Conservation (phyloP, 2,797 vertebrate species). For the Synanceia verrucosa region DNA sequence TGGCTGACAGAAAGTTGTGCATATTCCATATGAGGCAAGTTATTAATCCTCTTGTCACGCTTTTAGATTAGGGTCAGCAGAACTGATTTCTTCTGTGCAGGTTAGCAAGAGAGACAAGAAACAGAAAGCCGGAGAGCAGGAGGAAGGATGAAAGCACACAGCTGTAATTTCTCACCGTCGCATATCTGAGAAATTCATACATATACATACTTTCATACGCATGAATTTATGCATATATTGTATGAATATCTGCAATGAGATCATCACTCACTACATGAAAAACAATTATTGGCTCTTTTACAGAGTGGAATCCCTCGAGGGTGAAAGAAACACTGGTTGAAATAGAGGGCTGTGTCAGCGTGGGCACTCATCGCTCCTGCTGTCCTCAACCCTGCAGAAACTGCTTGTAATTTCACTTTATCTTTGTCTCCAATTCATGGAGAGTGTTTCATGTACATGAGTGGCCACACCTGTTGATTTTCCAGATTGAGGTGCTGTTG, state of each 20-base stretch:
- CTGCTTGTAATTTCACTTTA: constrained; percentile 2
- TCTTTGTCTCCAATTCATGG: constrained; percentile 6
- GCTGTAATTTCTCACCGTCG: constrained; percentile 53
- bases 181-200: constrained; percentile 36
- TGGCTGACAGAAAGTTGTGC: constrained; percentile 72
- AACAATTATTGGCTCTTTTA: constrained; percentile 52
- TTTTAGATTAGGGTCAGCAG: constrained; percentile 75
- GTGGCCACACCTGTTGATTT: background rate
- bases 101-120: constrained; percentile 46
- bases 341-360: background rate
- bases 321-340: background rate
- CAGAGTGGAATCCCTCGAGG: constrained; percentile 5
- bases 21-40: constrained; percentile 70
- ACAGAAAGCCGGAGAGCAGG: background rate
- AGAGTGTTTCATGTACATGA: background rate
- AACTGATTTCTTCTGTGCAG: constrained; percentile 68
- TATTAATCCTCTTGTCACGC: constrained; percentile 79
- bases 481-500: background rate
- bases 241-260: constrained; percentile 51
- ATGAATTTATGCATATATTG: constrained; percentile 60
- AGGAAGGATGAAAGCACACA: constrained; percentile 47
- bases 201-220: constrained; percentile 43
- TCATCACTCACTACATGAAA: constrained; percentile 57
- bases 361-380: background rate
- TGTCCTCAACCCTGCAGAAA: background rate